Base-by-base conservation (phyloP, 2,888 invertebrate species). In the Heliconius ismenius region DNA sequence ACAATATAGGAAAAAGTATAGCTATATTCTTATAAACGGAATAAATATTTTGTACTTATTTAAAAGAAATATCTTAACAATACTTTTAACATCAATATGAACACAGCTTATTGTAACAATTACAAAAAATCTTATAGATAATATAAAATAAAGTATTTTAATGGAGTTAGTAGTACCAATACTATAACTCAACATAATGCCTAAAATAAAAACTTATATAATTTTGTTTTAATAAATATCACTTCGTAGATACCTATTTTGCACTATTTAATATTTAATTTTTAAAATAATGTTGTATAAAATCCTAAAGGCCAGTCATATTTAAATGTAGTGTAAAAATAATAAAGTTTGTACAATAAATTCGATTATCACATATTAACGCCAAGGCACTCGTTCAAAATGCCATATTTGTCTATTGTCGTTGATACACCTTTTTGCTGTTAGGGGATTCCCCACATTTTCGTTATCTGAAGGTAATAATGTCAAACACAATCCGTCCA, bases 321-420 rank as follows among this genome's bases (percentile, higher is more conserved):
- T 67, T 43, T 43, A 43, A 24, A 15, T 15, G 24, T 43, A 39
- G 24, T 43, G 7, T 54, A 65, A 75, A 68, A 67, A 58, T 62
- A 68, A 69, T 43, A 62, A 63, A 32, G 43, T 69, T 75, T 63
- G 43, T 75, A 76, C 65, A 72, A 72, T 77, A 75, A 74, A 63
- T 75, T 74, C 73, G 64, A 72, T 43, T 78, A 86, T 85, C 84
- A 86, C 84, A 83, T 82, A 68, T 83, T 82, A 95, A 82, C 95
- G 95, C 97, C 97, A 97, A 84, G 95, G 91, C 83, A 97, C 95
- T 76, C 95, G 86, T 87, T 96, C 96, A 79, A 97, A 92, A 83
- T 91, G 91, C 97, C 97, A 97, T 83, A 95, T 95, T 87, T 97
- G 97, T 75, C 95, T 93, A 54, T 89, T 86, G 76, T 94, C 92